A percentile compares a stretch with the other conserved stretches of the same genome.
phyloP scores from a whole-genome alignment of 2,113 vertebrate genomes.

The Patagioenas fasciata region DNA sequence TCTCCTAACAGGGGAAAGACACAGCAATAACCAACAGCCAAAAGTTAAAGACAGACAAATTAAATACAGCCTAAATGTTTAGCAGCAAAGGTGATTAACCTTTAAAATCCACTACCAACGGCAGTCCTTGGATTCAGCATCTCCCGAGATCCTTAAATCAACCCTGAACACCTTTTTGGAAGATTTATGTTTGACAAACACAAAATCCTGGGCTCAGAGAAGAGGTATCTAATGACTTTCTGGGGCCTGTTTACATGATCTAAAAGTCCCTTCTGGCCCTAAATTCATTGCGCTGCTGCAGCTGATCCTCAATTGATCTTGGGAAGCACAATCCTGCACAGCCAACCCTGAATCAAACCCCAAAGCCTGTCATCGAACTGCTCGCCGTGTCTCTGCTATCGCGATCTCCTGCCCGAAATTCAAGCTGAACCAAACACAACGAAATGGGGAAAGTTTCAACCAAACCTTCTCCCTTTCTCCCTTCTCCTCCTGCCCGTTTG shows the following conservation, averaged over 20 bases:
- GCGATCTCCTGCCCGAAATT: background rate
- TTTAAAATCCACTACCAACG: constrained; percentile 45
- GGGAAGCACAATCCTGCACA: background rate
- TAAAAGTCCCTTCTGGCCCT: constrained; percentile 46
- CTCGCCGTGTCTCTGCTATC: rapidly evolving
- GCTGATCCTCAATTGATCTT: background rate
- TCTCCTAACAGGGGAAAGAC: background rate
- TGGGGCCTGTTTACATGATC: constrained; percentile 14
- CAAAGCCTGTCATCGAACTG: background rate
- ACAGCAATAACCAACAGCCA: constrained; percentile 1
- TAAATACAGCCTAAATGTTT: constrained; percentile 57
- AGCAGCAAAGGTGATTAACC: constrained; percentile 54
- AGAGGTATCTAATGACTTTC: constrained; percentile 43
- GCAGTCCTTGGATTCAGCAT: background rate
- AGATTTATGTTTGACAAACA: constrained; percentile 52
- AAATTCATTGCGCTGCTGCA: background rate
- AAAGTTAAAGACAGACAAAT: constrained; percentile 47
- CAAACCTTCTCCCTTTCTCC: background rate
- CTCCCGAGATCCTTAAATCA: constrained; percentile 50
- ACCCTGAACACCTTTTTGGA: constrained; percentile 12
- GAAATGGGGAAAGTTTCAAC: background rate
- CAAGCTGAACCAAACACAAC: background rate
- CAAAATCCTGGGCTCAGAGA: constrained; percentile 13
- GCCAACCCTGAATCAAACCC: background rate
- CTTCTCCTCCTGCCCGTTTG: background rate